Evolutionary conservation across 1,140 invertebrate genomes (phyloP).

Genomic region (Berghia stephanieae): DNA sequence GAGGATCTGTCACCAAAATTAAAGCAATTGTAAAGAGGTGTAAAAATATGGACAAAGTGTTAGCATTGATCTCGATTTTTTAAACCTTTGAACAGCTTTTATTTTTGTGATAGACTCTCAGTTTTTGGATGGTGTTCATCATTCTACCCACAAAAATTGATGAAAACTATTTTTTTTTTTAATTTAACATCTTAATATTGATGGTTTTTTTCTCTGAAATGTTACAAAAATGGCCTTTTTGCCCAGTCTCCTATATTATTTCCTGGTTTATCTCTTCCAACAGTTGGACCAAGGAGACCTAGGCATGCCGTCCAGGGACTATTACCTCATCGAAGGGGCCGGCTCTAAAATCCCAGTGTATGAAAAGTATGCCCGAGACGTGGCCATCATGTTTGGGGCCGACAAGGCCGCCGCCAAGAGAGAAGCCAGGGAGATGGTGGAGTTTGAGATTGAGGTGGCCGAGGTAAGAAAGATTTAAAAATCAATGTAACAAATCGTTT

Average conservation of each 20-base stretch:
- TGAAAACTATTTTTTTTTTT: conserved; percentile 1
- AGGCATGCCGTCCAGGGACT: conserved; percentile 80
- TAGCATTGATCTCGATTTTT: too few relatives aligned
- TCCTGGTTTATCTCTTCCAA: neutral
- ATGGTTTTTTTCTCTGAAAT: neutral
- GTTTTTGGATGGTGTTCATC: too few relatives aligned
- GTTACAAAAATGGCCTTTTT: too few relatives aligned
- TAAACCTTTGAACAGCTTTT: too few relatives aligned
- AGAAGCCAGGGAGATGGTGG: conserved; percentile 70
- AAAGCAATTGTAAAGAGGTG: too few relatives aligned
- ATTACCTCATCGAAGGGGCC: conserved; percentile 82
- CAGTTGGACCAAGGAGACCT: conserved; percentile 71
- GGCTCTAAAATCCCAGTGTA: conserved; percentile 77
- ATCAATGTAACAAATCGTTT: too few relatives aligned
- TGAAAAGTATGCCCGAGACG: conserved; percentile 80
- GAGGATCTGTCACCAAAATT: too few relatives aligned
- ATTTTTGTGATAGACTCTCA: too few relatives aligned
- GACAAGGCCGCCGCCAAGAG: conserved; percentile 62
- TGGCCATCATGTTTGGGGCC: conserved; percentile 74
- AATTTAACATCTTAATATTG: neutral
- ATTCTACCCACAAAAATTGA: too few relatives aligned
- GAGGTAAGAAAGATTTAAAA: conserved; percentile 74
- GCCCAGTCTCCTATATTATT: neutral
- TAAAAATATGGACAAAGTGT: too few relatives aligned
- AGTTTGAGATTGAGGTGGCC: conserved; percentile 85